Percentiles rank a stretch among this genome's conserved stretches.
Conservation (phyloP, 2,113 vertebrate species). For the Nycticryphes semicollaris region DNA sequence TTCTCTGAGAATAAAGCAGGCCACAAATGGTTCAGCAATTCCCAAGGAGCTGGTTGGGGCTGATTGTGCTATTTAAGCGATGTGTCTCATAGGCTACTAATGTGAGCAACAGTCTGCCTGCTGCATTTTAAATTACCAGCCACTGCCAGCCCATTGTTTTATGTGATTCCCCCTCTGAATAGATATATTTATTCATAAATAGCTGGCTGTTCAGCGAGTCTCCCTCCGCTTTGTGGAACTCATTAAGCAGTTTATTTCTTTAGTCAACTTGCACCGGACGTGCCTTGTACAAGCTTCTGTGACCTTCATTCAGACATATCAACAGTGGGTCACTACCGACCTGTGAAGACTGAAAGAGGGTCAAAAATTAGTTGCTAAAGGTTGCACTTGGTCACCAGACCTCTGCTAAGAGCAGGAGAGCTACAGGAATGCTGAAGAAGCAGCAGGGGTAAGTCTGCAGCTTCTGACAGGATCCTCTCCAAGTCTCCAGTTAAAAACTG, state of each 20-base stretch:
- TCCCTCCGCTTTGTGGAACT: not conserved
- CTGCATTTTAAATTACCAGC: constrained; percentile 47
- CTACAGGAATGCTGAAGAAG: not conserved
- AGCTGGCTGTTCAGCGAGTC: not conserved
- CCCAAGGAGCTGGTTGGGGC: not conserved
- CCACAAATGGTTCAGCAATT: not conserved
- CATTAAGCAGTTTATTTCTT: not conserved
- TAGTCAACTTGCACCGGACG: rapidly evolving
- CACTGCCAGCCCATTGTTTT: constrained; percentile 27
- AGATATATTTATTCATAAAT: constrained; percentile 34
- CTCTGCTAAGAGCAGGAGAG: not conserved
- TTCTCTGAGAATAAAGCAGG: not conserved
- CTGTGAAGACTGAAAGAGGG: not conserved
- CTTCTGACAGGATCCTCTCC: not conserved
- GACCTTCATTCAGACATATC: not conserved
- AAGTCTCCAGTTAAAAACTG: not conserved
- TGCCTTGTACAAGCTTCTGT: not conserved
- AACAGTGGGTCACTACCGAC: not conserved
- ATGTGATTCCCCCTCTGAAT: not conserved
- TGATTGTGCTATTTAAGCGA: not conserved
- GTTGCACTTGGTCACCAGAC: not conserved
- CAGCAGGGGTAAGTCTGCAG: not conserved
- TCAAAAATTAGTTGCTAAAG: not conserved
- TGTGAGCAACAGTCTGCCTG: not conserved
- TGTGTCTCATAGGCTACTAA: constrained; percentile 16